A percentile compares a stretch with the other conserved stretches of the same genome.
Evolutionary conservation across 2,888 invertebrate species (phyloP).

Genomic region (Acrobasis suavella): DNA sequence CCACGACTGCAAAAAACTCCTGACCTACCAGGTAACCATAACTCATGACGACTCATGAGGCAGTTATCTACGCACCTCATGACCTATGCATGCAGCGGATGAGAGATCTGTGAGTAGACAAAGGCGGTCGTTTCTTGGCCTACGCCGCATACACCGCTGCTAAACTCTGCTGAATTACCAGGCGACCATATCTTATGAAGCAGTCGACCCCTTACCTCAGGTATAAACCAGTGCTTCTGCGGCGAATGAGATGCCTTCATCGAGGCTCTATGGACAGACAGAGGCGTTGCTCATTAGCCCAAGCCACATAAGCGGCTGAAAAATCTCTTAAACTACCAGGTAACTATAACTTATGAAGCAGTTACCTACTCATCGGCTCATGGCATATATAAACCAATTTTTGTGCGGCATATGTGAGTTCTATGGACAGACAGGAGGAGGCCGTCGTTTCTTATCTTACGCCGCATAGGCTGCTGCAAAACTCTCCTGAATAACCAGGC

Average conservation of each 20-base stretch:
- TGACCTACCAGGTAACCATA: constrained; percentile 35
- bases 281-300: constrained; percentile 87
- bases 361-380: constrained; percentile 57
- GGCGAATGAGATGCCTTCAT: constrained; percentile 64
- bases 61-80: too few relatives aligned
- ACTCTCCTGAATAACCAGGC: constrained; percentile 76
- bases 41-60: constrained; percentile 5
- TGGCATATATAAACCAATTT: constrained; percentile 66
- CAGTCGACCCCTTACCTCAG: constrained; percentile 62
- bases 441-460: constrained; percentile 88
- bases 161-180: constrained; percentile 80
- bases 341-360: constrained; percentile 26
- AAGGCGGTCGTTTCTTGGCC: constrained; percentile 89
- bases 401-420: constrained; percentile 60
- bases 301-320: constrained; percentile 94
- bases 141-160: too few relatives aligned
- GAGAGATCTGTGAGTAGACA: not conserved
- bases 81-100: too few relatives aligned
- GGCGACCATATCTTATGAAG: constrained; percentile 30
- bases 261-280: constrained; percentile 70
- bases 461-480: constrained; percentile 96
- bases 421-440: too few relatives aligned
- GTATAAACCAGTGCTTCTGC: constrained; percentile 71
- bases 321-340: constrained; percentile 70
- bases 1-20: too few relatives aligned